phyloP scores from a whole-genome alignment of 30 jellyfish, hydroid and myxozoan species.

The Chironex yamaguchii region DNA sequence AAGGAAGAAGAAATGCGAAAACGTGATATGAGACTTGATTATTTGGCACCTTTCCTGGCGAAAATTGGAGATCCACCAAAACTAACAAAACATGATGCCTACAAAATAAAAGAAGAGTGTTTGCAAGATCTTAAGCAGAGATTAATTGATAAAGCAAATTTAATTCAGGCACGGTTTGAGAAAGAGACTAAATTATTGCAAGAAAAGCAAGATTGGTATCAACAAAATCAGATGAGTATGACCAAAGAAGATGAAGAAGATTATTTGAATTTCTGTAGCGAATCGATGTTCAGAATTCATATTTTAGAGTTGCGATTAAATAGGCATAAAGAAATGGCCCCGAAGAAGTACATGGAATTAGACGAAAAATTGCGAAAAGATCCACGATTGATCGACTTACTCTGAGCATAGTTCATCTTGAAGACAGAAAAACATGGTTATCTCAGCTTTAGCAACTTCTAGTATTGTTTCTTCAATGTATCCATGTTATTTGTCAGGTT shows the following conservation, averaged over 20 bases:
- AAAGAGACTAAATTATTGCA: constrained; percentile 87
- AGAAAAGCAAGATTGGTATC: constrained; percentile 89
- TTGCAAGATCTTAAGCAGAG: constrained; percentile 89
- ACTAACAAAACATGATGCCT: constrained; percentile 77
- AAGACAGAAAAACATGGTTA: no score
- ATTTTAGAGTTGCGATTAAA: constrained; percentile 86
- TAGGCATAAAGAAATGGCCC: constrained; percentile 94
- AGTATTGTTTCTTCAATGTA: no score
- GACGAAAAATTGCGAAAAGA: constrained; percentile 82
- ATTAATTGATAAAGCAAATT: constrained; percentile 90
- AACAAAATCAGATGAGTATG: constrained; percentile 89
- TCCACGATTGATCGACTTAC: constrained; percentile 68
- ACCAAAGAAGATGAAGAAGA: constrained; percentile 98
- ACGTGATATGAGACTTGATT: constrained; percentile 86
- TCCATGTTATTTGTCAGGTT: no score
- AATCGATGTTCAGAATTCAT: constrained; percentile 93
- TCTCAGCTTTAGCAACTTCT: no score
- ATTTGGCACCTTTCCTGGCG: constrained; percentile 92
- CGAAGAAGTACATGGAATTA: constrained; percentile 75
- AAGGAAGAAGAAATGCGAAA: constrained; percentile 84
- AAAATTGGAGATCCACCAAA: constrained; percentile 83
- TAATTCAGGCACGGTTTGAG: constrained; percentile 92
- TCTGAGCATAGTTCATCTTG: no score
- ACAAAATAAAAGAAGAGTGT: constrained; percentile 83
- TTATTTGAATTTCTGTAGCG: constrained; percentile 90